A percentile compares a stretch with the other conserved stretches of the same genome.
These are phyloP conservation scores for Lasioglossum figueresi DNA, from an alignment of 2,888 invertebrate species.

Conservation along the genomic window DNA sequence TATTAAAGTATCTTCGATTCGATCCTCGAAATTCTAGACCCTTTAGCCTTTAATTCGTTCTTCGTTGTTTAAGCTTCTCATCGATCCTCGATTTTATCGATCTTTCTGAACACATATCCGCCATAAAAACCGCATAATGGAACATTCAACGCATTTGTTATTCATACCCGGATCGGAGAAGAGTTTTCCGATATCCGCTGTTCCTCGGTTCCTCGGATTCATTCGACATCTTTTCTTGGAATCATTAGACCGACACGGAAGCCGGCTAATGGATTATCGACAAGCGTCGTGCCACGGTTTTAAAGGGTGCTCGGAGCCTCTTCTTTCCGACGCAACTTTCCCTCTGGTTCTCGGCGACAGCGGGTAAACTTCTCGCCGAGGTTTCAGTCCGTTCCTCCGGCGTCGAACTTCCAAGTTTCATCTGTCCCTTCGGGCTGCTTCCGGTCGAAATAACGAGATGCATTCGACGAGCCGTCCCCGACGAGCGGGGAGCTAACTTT, in stretches of 20 bases:
- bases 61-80: neutral
- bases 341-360: conserved; percentile 7
- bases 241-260: conserved; percentile 10
- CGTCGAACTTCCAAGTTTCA: conserved; percentile 26
- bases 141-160: neutral
- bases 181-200: neutral
- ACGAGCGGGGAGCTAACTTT: neutral
- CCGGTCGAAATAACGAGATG: conserved; percentile 45
- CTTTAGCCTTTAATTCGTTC: neutral
- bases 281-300: conserved; percentile 24
- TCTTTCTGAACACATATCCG: neutral
- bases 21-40: neutral
- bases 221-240: neutral
- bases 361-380: conserved; percentile 22
- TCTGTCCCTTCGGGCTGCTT: conserved; percentile 19
- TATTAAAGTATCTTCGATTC: neutral
- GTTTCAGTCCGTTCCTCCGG: conserved; percentile 9
- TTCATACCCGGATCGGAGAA: neutral
- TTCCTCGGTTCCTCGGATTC: neutral
- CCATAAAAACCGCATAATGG: neutral
- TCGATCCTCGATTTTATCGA: neutral
- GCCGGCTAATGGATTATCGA: conserved; percentile 34
- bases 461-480: conserved; percentile 5
- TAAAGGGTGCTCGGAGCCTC: neutral
- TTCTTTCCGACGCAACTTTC: conserved; percentile 12